A percentile compares a stretch with the other conserved stretches of the same genome.
Conservation (phyloP, 2,797 vertebrate genomes). For the Coluber constrictor region DNA sequence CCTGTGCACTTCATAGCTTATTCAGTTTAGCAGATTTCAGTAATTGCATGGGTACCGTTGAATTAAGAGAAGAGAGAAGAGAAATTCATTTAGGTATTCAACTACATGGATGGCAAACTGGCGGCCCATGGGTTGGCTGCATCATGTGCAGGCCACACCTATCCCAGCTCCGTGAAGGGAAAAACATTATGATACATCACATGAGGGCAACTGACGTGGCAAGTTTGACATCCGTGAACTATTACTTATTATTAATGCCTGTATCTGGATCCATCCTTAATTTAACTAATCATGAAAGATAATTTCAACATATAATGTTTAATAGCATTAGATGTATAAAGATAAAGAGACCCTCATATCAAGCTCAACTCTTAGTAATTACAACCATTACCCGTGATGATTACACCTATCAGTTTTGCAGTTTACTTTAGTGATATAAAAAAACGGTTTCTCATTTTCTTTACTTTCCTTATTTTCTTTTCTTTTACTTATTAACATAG, state of each 20-base stretch:
- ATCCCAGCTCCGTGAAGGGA: too few species aligned
- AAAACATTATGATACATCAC: too few species aligned
- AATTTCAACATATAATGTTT: not conserved
- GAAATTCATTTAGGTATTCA: not conserved
- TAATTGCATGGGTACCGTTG: not conserved
- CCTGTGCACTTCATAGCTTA: not conserved
- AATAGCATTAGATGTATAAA: not conserved
- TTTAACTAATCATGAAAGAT: not conserved
- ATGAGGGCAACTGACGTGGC: too few species aligned
- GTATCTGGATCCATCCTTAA: not conserved
- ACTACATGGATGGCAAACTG: not conserved
- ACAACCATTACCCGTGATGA: not conserved
- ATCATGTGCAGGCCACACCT: too few species aligned
- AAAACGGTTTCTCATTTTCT: not conserved
- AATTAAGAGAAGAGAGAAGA: not conserved
- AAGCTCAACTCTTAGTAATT: not conserved
- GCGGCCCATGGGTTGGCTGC: too few species aligned
- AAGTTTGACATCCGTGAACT: too few species aligned
- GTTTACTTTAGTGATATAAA: not conserved
- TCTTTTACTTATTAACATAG: not conserved
- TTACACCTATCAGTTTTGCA: not conserved
- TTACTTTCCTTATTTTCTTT: not conserved
- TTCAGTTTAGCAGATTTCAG: not conserved
- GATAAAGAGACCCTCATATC: not conserved
- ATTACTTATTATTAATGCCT: not conserved